phyloP scores from a whole-genome alignment of 2,113 vertebrate genomes.

The Peucedramus taeniatus region DNA sequence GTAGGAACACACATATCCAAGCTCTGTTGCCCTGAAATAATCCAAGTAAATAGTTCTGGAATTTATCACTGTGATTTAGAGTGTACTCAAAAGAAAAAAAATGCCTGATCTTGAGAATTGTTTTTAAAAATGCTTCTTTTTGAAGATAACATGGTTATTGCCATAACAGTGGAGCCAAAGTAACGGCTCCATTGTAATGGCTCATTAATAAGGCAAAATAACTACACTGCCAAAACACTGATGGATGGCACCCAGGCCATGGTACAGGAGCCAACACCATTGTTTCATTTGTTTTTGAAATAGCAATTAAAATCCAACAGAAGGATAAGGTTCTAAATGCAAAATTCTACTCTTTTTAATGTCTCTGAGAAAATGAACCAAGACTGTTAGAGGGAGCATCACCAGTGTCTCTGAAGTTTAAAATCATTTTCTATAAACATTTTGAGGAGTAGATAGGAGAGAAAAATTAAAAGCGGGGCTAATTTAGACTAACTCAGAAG shows the following conservation, averaged over 20 bases:
- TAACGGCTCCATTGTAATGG: too few species aligned
- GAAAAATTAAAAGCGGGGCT: background rate
- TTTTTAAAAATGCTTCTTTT: background rate
- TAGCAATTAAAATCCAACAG: background rate
- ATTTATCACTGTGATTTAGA: background rate
- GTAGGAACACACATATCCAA: background rate
- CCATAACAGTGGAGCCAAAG: background rate
- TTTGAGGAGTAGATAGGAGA: background rate
- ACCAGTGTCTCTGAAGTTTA: background rate
- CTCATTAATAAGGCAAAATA: background rate
- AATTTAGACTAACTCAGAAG: background rate
- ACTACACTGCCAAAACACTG: background rate
- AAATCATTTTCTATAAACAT: background rate
- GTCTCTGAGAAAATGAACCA: background rate
- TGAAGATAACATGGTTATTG: background rate
- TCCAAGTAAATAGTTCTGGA: background rate
- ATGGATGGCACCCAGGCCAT: background rate
- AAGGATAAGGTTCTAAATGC: background rate
- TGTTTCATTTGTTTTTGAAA: background rate
- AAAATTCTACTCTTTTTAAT: background rate
- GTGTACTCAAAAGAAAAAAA: background rate
- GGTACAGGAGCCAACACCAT: background rate
- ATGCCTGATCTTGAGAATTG: background rate
- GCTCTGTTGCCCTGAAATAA: constrained; percentile 3
- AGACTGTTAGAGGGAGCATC: background rate